Base-by-base conservation (phyloP, 2,113 vertebrate species). In the Lichenostomus cassidix region DNA sequence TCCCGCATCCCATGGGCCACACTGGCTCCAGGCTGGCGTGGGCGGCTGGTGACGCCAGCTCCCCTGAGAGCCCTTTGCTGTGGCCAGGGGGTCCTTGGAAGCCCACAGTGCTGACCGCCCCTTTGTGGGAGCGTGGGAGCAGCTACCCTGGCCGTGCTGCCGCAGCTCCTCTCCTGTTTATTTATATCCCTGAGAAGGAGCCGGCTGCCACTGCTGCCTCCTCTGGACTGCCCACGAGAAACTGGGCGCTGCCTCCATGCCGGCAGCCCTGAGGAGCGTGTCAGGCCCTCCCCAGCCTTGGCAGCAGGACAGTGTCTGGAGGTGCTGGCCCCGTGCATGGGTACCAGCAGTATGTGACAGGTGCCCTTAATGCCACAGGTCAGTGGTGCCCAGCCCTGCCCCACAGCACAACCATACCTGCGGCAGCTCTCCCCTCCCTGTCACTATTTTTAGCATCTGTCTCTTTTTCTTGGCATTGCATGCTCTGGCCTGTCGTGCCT, bases 91-190 rank as follows among this genome's bases (percentile, higher is more conserved):
- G 39, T 90, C 90, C 71, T 94, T 9, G 25, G 62, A 60, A 95
- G 91, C 23, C 94, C 52, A 0, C 73, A 65, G 74, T 1, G 0
- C 24, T 1, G 21, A n/a, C 90, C 4, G 1, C 55, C 86, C 89
- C 83, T 93, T 92, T 12, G 70, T 68, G 87, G 81, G 96, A 95
- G 89, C 93, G 89, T 96, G 95, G 95, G 96, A 97, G 89, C 95
- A 83, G 92, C 83, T 33, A 29, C 79, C 83, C 56, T 1, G 19
- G 60, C 68, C 60, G 35, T 46, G 86, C 62, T 2, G 11, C 69
- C 3, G 16, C 8, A 6, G 70, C 78, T 92, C 41, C 31, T 74
- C 78, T 89, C 52, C 37, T 0, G 14, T 80, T 92, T 97, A 97
- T 97, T 97, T 96, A 96, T 97, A 96, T 89, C 95, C 35, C 74